Conservation (phyloP, 1,140 invertebrate species). For the Palaemon carinicauda region DNA sequence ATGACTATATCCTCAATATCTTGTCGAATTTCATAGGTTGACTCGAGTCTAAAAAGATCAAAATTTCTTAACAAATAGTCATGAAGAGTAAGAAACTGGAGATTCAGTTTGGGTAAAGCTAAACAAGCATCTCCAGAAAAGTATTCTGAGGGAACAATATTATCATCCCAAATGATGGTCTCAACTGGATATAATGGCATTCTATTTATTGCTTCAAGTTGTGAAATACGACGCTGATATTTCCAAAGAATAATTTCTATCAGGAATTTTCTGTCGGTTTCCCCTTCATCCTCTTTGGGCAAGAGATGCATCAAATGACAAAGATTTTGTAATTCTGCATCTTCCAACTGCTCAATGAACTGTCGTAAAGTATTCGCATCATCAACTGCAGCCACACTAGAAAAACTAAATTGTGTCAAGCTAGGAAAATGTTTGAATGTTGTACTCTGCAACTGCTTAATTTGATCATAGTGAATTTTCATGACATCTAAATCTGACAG, state of each 20-base stretch:
- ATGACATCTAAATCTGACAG: conserved; percentile 94
- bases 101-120: conserved; percentile 95
- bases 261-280: conserved; percentile 81
- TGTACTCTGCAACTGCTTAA: conserved; percentile 88
- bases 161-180: conserved; percentile 98
- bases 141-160: conserved; percentile 96
- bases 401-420: conserved; percentile 84
- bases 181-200: conserved; percentile 99
- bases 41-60: conserved; percentile 96
- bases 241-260: conserved; percentile 80
- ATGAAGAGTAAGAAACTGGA: conserved; percentile 98
- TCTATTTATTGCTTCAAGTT: conserved; percentile 93
- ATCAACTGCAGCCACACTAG: conserved; percentile 94
- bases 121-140: conserved; percentile 94
- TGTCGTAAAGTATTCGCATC: conserved; percentile 84
- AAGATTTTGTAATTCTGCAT: conserved; percentile 83
- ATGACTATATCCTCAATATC: conserved; percentile 97
- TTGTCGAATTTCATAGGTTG: conserved; percentile 98
- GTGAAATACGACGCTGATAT: conserved; percentile 87
- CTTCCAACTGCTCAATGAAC: conserved; percentile 81
- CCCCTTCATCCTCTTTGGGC: conserved; percentile 68
- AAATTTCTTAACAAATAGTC: conserved; percentile 98
- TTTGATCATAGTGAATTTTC: conserved; percentile 88
- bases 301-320: conserved; percentile 87
- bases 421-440: conserved; percentile 92